These are phyloP conservation scores for Osmerus eperlanus DNA, from an alignment of 2,113 vertebrate species.

Conservation along the genomic window DNA sequence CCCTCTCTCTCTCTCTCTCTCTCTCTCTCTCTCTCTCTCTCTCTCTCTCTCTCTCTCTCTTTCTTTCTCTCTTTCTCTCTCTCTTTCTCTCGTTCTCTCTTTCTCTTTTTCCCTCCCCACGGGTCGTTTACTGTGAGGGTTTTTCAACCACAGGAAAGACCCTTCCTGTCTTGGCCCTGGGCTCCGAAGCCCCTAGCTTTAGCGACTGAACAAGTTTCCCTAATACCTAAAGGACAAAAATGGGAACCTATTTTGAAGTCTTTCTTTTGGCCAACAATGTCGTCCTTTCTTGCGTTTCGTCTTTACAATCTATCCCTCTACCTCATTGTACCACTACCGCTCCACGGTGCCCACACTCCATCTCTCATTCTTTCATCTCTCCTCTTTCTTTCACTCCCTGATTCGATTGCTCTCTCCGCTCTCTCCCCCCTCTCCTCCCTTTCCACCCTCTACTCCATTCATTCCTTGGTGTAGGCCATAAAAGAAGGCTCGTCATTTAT, in stretches of 20 bases:
- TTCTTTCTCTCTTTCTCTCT: not conserved
- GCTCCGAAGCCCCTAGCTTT: not conserved
- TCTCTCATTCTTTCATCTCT: not conserved
- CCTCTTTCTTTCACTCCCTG: not conserved
- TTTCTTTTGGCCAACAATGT: too few relatives aligned
- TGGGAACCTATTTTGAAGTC: too few relatives aligned
- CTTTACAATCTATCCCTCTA: too few relatives aligned
- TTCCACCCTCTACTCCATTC: slow-evolving; percentile 35
- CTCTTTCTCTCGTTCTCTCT: not conserved
- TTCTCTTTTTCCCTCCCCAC: slow-evolving; percentile 6
- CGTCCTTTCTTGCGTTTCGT: too few relatives aligned
- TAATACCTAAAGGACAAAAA: too few relatives aligned
- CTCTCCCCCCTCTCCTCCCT: not conserved
- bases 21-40: too few relatives aligned
- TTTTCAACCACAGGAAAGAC: slow-evolving; percentile 39
- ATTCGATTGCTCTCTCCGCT: not conserved
- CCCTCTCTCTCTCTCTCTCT: too few relatives aligned
- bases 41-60: too few relatives aligned
- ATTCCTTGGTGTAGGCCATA: slow-evolving; percentile 38
- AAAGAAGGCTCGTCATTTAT: slow-evolving; percentile 60
- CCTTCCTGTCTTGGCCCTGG: slow-evolving; percentile 12
- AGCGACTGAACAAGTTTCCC: too few relatives aligned
- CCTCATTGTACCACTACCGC: too few relatives aligned
- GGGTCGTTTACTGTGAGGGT: slow-evolving; percentile 41
- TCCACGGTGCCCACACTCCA: not conserved